phyloP scores from a whole-genome alignment of 2,797 vertebrate genomes.

The Selene dorsalis region DNA sequence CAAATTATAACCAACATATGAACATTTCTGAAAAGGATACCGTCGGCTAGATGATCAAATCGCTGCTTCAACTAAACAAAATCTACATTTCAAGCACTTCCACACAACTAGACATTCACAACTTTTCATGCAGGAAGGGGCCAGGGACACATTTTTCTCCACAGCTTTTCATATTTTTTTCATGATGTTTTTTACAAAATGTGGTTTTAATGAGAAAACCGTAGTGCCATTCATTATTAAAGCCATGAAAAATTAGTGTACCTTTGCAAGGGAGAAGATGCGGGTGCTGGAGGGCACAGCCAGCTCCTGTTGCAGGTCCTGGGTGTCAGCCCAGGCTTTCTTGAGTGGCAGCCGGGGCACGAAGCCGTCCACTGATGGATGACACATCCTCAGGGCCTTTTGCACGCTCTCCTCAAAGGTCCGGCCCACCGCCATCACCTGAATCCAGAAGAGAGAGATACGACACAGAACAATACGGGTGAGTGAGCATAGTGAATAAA shows the following conservation, averaged over 20 bases:
- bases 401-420: slow-evolving; percentile 97
- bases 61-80: slow-evolving; percentile 4
- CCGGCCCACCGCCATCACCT: slow-evolving; percentile 96
- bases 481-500: neutral
- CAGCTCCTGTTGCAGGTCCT: slow-evolving; percentile 88
- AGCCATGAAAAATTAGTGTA: slow-evolving; percentile 68
- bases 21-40: slow-evolving; percentile 13
- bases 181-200: slow-evolving; percentile 34
- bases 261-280: slow-evolving; percentile 93
- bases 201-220: slow-evolving; percentile 52
- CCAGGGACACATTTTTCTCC: slow-evolving; percentile 6
- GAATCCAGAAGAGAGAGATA: slow-evolving; percentile 45
- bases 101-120: slow-evolving; percentile 44
- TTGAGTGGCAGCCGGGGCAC: slow-evolving; percentile 90
- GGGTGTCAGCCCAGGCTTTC: slow-evolving; percentile 86
- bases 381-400: slow-evolving; percentile 96
- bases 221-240: slow-evolving; percentile 55
- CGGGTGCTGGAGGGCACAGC: slow-evolving; percentile 91
- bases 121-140: neutral
- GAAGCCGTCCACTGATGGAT: slow-evolving; percentile 93
- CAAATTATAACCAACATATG: neutral
- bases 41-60: slow-evolving; percentile 2
- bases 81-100: slow-evolving; percentile 27
- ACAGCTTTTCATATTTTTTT: slow-evolving; percentile 26
- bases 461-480: neutral